phyloP scores from a whole-genome alignment of 2,888 invertebrate species.

The Heteromyza rotundicornis region DNA sequence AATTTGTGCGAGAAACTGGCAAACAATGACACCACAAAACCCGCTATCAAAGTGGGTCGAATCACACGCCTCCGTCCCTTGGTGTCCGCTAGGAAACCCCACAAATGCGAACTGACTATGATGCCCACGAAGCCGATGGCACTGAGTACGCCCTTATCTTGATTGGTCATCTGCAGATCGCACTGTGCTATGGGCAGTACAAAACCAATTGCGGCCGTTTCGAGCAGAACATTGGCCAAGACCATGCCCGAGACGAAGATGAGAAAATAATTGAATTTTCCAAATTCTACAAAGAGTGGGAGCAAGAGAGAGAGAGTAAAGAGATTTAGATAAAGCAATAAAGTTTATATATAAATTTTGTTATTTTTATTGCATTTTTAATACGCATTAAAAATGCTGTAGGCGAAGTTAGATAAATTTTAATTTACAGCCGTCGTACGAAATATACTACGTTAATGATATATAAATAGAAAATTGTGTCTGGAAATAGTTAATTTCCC shows the following conservation, averaged over 20 bases:
- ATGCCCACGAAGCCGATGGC: conserved; percentile 62
- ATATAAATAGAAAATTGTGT: no score
- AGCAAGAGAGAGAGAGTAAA: no score
- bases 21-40: conserved; percentile 62
- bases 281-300: conserved; percentile 64
- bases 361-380: not conserved
- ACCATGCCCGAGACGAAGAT: conserved; percentile 64
- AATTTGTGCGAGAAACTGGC: conserved; percentile 64
- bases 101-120: conserved; percentile 65
- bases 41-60: conserved; percentile 62
- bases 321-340: not conserved
- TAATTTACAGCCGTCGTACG: no score
- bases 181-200: conserved; percentile 65
- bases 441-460: no score
- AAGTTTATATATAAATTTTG: not conserved
- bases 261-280: conserved; percentile 64
- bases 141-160: conserved; percentile 60
- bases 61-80: conserved; percentile 64
- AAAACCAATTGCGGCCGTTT: conserved; percentile 65
- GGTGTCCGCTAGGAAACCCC: conserved; percentile 67
- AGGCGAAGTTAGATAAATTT: no score
- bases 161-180: conserved; percentile 59
- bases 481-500: no score
- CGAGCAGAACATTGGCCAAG: conserved; percentile 62
- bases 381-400: no score